A percentile compares a stretch with the other conserved stretches of the same genome.
Conservation (phyloP, 2,797 vertebrate species). For the Hipposideros larvatus region DNA sequence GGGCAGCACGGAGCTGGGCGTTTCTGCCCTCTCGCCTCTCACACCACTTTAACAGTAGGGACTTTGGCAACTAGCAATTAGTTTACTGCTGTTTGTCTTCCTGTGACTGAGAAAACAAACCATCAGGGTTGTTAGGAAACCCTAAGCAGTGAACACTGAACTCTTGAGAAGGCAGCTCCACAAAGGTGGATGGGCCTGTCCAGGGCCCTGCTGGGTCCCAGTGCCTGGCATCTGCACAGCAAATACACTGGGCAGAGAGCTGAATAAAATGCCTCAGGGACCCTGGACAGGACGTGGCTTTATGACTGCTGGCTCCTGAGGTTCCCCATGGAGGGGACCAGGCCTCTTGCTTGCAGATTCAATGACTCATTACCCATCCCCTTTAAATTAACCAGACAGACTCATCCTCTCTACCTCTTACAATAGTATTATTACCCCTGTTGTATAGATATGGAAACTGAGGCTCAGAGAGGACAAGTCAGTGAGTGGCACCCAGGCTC, state of each 20-base stretch:
- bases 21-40: too few relatives aligned
- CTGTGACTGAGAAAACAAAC: neutral
- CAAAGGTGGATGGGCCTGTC: neutral
- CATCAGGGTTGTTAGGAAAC: neutral
- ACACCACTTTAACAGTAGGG: too few relatives aligned
- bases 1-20: fast-evolving
- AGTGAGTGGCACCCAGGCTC: neutral
- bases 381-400: slow-evolving; percentile 28
- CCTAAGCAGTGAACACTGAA: neutral
- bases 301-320: neutral
- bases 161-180: neutral
- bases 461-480: neutral
- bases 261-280: neutral
- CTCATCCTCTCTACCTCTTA: neutral
- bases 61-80: neutral
- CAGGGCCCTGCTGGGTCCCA: neutral
- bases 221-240: neutral
- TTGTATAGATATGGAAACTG: neutral
- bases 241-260: too few relatives aligned
- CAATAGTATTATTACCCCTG: neutral
- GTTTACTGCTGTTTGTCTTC: neutral
- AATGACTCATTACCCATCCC: neutral
- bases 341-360: neutral
- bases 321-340: neutral
- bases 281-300: neutral